Conservation (phyloP, 2,797 vertebrate genomes). For the Paramormyrops hopkinsi region DNA sequence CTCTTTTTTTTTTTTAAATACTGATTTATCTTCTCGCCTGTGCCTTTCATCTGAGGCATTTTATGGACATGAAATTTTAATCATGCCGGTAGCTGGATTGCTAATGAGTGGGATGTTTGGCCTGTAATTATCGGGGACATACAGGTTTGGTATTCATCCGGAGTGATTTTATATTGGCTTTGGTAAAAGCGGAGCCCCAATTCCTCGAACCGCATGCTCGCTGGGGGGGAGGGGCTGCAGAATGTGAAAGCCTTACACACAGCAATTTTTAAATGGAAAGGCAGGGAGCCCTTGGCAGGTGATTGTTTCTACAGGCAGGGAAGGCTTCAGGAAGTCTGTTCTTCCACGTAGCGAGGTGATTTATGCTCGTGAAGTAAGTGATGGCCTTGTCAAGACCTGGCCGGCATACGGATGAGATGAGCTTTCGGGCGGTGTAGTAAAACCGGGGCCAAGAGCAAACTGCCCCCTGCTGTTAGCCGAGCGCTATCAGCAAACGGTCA, state of each 20-base stretch:
- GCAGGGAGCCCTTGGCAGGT: neutral
- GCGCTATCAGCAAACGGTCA: neutral
- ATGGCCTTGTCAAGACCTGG: neutral
- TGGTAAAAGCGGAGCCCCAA: neutral
- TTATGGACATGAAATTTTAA: conserved; percentile 10
- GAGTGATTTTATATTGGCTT: neutral
- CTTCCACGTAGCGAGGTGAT: neutral
- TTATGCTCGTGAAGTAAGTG: neutral
- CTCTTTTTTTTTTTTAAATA: neutral
- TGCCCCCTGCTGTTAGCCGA: neutral
- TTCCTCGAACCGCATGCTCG: neutral
- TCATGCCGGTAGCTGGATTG: neutral
- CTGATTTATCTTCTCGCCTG: neutral
- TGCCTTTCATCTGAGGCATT: neutral
- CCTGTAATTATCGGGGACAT: neutral
- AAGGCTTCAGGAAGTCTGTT: neutral
- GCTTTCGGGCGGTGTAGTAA: neutral
- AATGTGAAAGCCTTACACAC: neutral
- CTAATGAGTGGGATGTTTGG: neutral
- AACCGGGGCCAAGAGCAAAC: neutral
- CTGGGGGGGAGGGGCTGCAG: neutral
- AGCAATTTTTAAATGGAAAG: neutral
- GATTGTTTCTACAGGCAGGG: neutral
- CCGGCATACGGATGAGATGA: neutral
- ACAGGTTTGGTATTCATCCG: neutral